Percentiles rank a stretch among this genome's conserved stretches.
Evolutionary conservation across 2,797 vertebrate species (phyloP).

Genomic region (Microctenopoma stevenorrisi): DNA sequence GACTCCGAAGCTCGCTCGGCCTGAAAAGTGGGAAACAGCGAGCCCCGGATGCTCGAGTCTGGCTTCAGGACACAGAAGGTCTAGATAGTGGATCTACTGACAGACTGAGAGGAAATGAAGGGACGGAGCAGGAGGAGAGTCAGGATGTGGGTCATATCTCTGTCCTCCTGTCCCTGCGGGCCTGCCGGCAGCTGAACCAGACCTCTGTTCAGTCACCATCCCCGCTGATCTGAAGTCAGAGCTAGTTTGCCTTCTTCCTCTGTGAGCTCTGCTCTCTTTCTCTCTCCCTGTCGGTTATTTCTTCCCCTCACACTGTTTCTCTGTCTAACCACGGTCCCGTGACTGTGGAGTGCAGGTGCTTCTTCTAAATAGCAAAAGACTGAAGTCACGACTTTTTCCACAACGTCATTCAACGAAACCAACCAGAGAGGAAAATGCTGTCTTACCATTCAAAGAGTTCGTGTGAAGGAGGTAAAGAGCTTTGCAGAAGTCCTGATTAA

Average conservation of each 20-base stretch:
- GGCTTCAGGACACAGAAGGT: constrained; percentile 38
- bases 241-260: constrained; percentile 16
- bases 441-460: not conserved
- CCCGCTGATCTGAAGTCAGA: constrained; percentile 48
- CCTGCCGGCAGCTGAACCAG: constrained; percentile 58
- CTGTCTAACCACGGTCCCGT: not conserved
- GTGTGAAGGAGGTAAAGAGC: not conserved
- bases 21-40: constrained; percentile 4
- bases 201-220: constrained; percentile 55
- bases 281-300: too few species aligned
- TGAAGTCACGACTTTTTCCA: not conserved
- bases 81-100: constrained; percentile 53
- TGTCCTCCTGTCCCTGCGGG: constrained; percentile 49
- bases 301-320: constrained; percentile 29
- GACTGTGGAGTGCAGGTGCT: constrained; percentile 48
- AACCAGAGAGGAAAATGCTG: not conserved
- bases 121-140: constrained; percentile 28
- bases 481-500: not conserved
- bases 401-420: not conserved
- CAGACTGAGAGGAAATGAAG: constrained; percentile 29
- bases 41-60: constrained; percentile 56
- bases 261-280: constrained; percentile 5
- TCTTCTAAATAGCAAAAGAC: constrained; percentile 19
- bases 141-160: constrained; percentile 61
- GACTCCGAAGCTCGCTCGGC: constrained; percentile 20